Conservation (phyloP, 2,113 vertebrate genomes). For the Ceratotherium simum region DNA sequence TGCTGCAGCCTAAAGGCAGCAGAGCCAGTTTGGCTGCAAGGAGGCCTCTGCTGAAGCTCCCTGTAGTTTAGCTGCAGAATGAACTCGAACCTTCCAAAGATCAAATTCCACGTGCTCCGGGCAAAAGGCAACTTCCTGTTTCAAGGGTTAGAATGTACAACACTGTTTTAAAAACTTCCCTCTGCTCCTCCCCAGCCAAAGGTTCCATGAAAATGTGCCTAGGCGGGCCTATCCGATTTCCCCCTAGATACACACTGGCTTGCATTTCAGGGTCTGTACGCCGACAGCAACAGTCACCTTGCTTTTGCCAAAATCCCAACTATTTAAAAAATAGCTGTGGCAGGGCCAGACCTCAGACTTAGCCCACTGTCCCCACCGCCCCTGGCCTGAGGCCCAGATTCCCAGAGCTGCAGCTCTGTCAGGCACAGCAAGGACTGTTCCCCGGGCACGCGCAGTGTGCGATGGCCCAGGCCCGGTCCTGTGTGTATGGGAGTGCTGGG, state of each 20-base stretch:
- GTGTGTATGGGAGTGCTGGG: background rate
- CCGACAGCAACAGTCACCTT: background rate
- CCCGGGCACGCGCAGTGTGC: background rate
- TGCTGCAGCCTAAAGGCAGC: background rate
- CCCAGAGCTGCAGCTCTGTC: background rate
- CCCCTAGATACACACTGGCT: background rate
- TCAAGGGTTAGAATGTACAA: background rate
- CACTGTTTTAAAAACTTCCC: background rate
- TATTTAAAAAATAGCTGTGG: conserved; percentile 66
- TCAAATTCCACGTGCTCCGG: conserved; percentile 65
- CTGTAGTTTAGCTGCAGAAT: background rate
- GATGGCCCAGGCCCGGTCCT: background rate
- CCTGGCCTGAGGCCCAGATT: background rate
- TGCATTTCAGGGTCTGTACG: conserved; percentile 40
- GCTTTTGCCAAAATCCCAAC: conserved; percentile 74
- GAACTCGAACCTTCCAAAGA: conserved; percentile 44
- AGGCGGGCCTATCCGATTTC: background rate
- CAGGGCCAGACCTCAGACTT: conserved; percentile 67
- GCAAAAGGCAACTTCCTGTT: conserved; percentile 69
- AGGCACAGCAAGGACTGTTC: background rate
- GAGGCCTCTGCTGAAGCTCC: background rate
- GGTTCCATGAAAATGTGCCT: conserved; percentile 37
- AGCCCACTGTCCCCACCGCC: background rate
- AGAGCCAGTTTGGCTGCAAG: conserved; percentile 32
- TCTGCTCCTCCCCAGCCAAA: background rate